Percentiles rank a stretch among this genome's conserved stretches.
Evolutionary conservation across 2,113 vertebrate species (phyloP).

Genomic region (Mionectes macconnelli): DNA sequence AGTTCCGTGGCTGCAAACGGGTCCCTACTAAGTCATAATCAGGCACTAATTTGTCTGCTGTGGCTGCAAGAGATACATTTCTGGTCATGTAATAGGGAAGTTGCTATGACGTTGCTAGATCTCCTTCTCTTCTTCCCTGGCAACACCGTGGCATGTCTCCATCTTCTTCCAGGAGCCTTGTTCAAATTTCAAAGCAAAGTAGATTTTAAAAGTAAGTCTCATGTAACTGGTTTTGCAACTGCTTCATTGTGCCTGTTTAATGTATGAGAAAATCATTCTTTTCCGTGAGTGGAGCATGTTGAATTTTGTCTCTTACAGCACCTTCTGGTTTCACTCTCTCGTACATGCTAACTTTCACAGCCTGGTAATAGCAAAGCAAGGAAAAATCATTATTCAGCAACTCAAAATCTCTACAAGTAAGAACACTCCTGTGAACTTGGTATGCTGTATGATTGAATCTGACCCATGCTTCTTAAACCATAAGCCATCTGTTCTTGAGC

Average conservation of each 20-base stretch:
- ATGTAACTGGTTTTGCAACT: background rate
- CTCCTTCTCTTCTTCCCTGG: background rate
- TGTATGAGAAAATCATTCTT: background rate
- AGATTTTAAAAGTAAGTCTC: background rate
- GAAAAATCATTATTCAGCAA: background rate
- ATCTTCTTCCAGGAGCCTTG: background rate
- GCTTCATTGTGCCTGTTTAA: background rate
- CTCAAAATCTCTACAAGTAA: background rate
- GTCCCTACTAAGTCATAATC: background rate
- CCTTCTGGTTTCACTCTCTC: slow-evolving; percentile 2
- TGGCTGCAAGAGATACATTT: background rate
- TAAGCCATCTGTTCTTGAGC: slow-evolving; percentile 49
- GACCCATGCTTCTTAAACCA: slow-evolving; percentile 5
- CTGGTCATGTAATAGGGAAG: background rate
- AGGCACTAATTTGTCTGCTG: background rate
- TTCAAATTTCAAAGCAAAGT: slow-evolving; percentile 2
- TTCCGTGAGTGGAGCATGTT: background rate
- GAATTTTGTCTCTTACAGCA: background rate
- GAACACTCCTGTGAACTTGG: background rate
- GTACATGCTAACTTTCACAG: background rate
- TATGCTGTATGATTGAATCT: background rate
- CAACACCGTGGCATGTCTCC: background rate
- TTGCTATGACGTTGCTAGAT: background rate
- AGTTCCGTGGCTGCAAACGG: background rate
- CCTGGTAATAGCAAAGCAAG: background rate